Base-by-base conservation (phyloP, 2,113 vertebrate genomes). In the Nyctereutes procyonoides region DNA sequence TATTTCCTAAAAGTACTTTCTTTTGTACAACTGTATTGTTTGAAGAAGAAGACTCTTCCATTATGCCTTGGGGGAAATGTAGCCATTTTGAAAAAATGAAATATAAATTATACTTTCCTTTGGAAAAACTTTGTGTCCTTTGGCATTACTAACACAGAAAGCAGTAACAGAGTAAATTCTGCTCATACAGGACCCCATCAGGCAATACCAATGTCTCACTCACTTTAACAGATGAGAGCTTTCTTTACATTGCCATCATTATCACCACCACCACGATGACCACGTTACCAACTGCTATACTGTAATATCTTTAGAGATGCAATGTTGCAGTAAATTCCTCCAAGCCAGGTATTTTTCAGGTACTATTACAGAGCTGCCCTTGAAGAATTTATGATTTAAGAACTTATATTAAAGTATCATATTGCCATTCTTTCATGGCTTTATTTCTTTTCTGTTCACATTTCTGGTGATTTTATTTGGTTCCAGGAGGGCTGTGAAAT, bases 11-110 rank as follows among this genome's bases (percentile, higher is more conserved):
- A 73, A 91, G 95, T 65, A 48, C 56, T 84, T 92, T 80, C 11
- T 62, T 94, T 85, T 91, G 87, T 62, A 53, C 56, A 96, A 90
- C 74, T 71, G 16, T 24, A 62, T 88, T 67, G 63, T 95, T 83
- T 65, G 43, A 90, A 85, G 92, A 90, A 85, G 92, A 96, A 90
- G 84, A 79, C 48, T 77, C 73, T 95, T 76, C 56, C 73, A 81
- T 92, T 90, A 87, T 85, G 55, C 90, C 63, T 71, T 14, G 19
- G 90, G 69, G 35, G 17, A 89, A 65, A 92, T 87, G 79, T 60
- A 95, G 76, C 67, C 8, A 22, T 95, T 80, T 88, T 53, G 26
- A 12, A 83, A 94, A 94, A 93, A 85, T 92, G 89, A 93, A 95
- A 69, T 73, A 90, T 51, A 80, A 73, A 97, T 58, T 76, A 24